Conservation (phyloP, 2,113 vertebrate genomes). For the Benitochromis conjunctus region DNA sequence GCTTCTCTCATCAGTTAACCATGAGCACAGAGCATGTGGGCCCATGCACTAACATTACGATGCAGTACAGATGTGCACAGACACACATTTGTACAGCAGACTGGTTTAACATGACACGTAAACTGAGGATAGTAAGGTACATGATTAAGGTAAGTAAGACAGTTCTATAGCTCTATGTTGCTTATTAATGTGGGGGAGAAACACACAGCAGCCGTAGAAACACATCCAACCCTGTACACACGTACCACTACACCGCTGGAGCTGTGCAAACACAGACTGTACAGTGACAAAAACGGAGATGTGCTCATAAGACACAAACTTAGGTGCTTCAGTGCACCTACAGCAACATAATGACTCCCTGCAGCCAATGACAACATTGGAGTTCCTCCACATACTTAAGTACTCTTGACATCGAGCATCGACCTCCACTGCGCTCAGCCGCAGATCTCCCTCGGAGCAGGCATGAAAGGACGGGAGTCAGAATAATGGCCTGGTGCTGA, state of each 20-base stretch:
- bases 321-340: background rate
- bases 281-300: background rate
- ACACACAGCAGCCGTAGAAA: background rate
- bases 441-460: slow-evolving; percentile 10
- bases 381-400: slow-evolving; percentile 7
- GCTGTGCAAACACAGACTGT: background rate
- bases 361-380: slow-evolving; percentile 19
- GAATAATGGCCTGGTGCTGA: slow-evolving; percentile 40
- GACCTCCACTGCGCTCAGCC: background rate
- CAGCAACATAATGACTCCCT: slow-evolving; percentile 18
- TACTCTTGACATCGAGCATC: slow-evolving; percentile 32
- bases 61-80: background rate
- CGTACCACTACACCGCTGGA: background rate
- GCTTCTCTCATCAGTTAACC: background rate
- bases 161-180: background rate
- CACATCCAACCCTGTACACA: background rate
- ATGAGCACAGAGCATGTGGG: background rate
- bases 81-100: slow-evolving; percentile 14
- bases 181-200: slow-evolving; percentile 1
- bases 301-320: background rate
- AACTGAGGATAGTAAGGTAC: slow-evolving; percentile 10
- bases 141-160: background rate
- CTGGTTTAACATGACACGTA: background rate
- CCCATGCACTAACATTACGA: background rate
- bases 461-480: slow-evolving; percentile 3